Conservation (phyloP, 2,113 vertebrate genomes). For the Apodemus sylvaticus region DNA sequence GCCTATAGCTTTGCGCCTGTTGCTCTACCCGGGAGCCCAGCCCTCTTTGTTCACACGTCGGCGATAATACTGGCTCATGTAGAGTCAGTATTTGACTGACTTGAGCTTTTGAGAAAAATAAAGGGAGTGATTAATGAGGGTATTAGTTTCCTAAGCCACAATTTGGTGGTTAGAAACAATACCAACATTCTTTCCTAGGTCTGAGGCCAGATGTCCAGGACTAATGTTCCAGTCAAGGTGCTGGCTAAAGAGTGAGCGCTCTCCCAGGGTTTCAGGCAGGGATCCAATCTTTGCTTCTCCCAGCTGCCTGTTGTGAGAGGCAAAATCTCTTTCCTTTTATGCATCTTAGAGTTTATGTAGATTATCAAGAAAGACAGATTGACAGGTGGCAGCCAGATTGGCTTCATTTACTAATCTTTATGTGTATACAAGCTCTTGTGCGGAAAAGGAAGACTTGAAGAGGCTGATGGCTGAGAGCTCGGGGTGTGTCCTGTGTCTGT, state of each 20-base stretch:
- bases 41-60: not conserved
- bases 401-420: not conserved
- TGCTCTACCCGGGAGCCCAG: rapidly evolving
- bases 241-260: rapidly evolving
- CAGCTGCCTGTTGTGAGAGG: not conserved
- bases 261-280: not conserved
- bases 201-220: not conserved
- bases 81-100: too few species aligned
- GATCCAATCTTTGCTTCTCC: too few species aligned
- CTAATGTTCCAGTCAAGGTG: not conserved
- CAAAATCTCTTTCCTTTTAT: not conserved
- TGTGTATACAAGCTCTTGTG: not conserved
- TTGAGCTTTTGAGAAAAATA: not conserved
- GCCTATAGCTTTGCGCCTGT: not conserved
- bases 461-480: not conserved
- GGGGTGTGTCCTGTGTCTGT: rapidly evolving
- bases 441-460: not conserved
- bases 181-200: not conserved
- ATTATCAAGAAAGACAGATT: not conserved
- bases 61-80: not conserved
- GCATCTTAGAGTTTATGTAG: not conserved
- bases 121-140: not conserved
- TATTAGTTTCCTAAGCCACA: not conserved
- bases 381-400: not conserved
- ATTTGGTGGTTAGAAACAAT: not conserved